Percentiles rank a stretch among this genome's conserved stretches.
Conservation (phyloP, 1,140 invertebrate genomes). For the Luehdorfia chinensis region DNA sequence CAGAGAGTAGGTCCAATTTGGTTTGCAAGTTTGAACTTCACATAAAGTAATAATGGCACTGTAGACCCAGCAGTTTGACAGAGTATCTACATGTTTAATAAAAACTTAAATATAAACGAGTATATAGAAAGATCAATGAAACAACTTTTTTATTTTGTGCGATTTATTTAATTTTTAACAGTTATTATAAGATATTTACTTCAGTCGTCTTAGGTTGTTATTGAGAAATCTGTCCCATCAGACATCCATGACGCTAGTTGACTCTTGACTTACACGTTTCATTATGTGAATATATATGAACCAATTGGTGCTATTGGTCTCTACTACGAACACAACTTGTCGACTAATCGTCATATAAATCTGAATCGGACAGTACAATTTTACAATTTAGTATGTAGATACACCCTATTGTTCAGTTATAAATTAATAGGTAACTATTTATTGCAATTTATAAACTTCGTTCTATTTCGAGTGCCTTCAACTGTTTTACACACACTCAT, state of each 20-base stretch:
- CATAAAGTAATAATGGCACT: too few relatives aligned
- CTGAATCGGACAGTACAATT: slow-evolving; percentile 25
- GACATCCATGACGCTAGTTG: slow-evolving; percentile 21
- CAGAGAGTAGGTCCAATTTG: too few relatives aligned
- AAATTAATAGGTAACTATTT: slow-evolving; percentile 57
- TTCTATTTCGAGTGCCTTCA: slow-evolving; percentile 36
- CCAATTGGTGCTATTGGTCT: background rate
- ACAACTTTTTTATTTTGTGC: slow-evolving; percentile 63
- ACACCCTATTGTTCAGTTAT: slow-evolving; percentile 34
- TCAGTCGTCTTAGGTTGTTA: slow-evolving; percentile 70
- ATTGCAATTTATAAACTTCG: slow-evolving; percentile 43
- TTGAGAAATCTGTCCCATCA: slow-evolving; percentile 38
- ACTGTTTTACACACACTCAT: too few relatives aligned
- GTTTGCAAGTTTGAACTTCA: too few relatives aligned
- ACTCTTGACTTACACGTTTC: slow-evolving; percentile 2
- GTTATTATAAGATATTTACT: slow-evolving; percentile 70
- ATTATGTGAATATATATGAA: background rate
- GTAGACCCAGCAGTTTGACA: too few relatives aligned
- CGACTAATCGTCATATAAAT: slow-evolving; percentile 14
- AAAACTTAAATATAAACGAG: too few relatives aligned
- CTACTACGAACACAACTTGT: background rate
- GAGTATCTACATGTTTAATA: too few relatives aligned
- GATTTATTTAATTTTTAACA: slow-evolving; percentile 74
- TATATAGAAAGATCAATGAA: slow-evolving; percentile 48
- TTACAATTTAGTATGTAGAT: slow-evolving; percentile 29